These are phyloP conservation scores for Amphiprion clarkii DNA, from an alignment of 2,797 vertebrate species.

Conservation along the genomic window DNA sequence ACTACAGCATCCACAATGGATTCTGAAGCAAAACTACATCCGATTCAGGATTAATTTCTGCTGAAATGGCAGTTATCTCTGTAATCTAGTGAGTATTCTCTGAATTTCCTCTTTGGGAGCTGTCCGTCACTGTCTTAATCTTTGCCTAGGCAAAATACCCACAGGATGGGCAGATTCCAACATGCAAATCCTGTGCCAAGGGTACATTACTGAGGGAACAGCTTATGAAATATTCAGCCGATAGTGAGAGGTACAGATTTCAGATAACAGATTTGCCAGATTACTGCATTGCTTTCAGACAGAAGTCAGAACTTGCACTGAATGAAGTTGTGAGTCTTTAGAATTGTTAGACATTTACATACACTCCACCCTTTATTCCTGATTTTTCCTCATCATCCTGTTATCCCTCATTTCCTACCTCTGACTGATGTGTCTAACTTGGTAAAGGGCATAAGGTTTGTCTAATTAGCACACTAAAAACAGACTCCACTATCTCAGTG, in stretches of 20 bases:
- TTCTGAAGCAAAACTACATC: neutral
- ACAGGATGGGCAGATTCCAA: neutral
- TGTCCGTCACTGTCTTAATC: neutral
- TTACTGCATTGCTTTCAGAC: no score
- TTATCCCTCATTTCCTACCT: neutral
- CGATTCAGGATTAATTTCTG: neutral
- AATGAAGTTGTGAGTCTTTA: no score
- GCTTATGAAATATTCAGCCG: neutral
- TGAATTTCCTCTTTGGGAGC: neutral
- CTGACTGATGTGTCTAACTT: constrained; percentile 15
- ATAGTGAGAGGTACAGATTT: neutral
- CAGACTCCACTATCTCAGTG: constrained; percentile 44
- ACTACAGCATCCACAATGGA: neutral
- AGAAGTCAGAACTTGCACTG: neutral
- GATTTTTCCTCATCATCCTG: neutral
- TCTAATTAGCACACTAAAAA: constrained; percentile 71
- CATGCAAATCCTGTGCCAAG: constrained; percentile 36
- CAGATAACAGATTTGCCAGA: neutral
- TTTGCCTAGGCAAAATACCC: constrained; percentile 25
- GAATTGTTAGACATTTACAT: no score
- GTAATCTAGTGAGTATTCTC: neutral
- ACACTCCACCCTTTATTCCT: neutral
- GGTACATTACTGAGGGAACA: neutral
- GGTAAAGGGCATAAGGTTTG: constrained; percentile 36
- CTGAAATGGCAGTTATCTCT: neutral